Evolutionary conservation across 2,113 vertebrate genomes (phyloP), one percentile per base, ranked within the genome.

Genomic region (Dicaeum eximium): DNA sequence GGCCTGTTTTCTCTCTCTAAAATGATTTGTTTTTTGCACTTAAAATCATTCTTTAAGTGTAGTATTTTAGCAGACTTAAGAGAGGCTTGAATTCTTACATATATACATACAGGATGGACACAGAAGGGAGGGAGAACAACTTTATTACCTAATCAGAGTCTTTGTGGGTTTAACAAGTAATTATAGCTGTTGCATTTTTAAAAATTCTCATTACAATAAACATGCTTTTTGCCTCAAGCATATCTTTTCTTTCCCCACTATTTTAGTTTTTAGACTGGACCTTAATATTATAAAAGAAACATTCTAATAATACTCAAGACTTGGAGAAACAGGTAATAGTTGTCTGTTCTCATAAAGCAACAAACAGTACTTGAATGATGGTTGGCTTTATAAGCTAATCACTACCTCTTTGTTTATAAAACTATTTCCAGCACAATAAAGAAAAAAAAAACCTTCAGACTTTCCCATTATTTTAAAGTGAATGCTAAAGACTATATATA

Each of bases 81-180:
- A 15, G 31, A 79, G 57, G 33, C 28, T n/a, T 37, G 37, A 71
- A 20, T 82, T 88, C 69, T 67, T 58, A 54, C 13, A 3, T 61
- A 54, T 27, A 20, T 27, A 13, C 6, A 1, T 56, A 35, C 0
- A 1, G 1, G 2, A 15, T 13, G 23, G 42, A 22, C 11, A 50
- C 37, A 69, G 50, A 60, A 31, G 6, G 33, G 28, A 47, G 40
- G 7, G 15, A 82, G 74, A 69, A 11, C 15, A 75, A 13, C 15
- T 50, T 71, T 4, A 13, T 87, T 50, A 42, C 13, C 38, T 80
- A 61, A 37, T 60, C 10, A 44, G 8, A 64, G 21, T 69, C 13
- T 62, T 72, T 28, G 25, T 79, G 66, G 27, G 19, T 11, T 85
- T 69, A 21, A 37, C 12, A 73, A 44, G 15, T 82, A 48, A 56